These are phyloP conservation scores for Platycnemis pennipes DNA, from an alignment of 2,888 invertebrate genomes.

Conservation along the genomic window DNA sequence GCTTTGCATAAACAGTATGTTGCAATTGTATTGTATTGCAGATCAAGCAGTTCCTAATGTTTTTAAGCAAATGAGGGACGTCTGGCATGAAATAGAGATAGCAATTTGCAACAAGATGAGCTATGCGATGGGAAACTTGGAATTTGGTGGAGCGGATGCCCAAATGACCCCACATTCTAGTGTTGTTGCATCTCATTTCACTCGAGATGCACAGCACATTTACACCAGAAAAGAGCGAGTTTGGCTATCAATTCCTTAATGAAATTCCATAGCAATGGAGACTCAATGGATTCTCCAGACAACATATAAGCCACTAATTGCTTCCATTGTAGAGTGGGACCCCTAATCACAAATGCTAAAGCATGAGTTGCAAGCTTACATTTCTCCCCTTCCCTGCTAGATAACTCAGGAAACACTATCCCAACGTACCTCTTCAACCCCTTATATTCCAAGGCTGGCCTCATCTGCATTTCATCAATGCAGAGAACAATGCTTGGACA, in stretches of 20 bases:
- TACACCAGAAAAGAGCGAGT: not conserved
- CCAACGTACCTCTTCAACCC: not conserved
- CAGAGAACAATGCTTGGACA: too few species aligned
- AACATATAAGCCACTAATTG: not conserved
- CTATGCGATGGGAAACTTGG: not conserved
- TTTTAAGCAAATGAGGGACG: not conserved
- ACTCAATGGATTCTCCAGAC: not conserved
- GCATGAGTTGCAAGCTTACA: not conserved
- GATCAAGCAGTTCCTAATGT: not conserved
- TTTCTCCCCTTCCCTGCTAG: not conserved
- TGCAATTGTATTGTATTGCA: not conserved
- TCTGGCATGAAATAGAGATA: not conserved
- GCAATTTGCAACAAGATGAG: not conserved
- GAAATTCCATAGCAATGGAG: too few species aligned
- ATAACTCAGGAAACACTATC: not conserved
- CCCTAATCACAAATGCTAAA: not conserved
- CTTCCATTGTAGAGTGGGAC: not conserved
- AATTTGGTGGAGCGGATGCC: not conserved
- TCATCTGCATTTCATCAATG: too few species aligned
- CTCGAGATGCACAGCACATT: not conserved
- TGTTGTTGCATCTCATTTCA: not conserved
- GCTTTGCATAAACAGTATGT: not conserved
- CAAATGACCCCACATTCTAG: not conserved
- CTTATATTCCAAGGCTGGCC: not conserved
- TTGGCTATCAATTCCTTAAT: not conserved